phyloP scores from a whole-genome alignment of 2,888 invertebrate genomes.

The Incurvaria masculella region DNA sequence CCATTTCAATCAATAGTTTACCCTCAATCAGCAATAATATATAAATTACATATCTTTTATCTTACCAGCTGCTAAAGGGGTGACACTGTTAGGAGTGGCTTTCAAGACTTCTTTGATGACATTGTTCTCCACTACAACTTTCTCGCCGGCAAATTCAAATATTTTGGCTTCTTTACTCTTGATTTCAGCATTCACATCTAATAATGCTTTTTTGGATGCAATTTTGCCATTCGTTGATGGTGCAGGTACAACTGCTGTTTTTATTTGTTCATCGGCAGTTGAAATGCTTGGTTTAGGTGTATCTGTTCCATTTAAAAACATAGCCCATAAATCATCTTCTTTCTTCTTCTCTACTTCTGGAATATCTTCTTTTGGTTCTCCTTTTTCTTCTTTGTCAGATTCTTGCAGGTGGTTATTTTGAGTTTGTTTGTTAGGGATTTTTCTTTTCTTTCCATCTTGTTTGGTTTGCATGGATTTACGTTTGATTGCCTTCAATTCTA shows the following conservation, averaged over 20 bases:
- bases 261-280: background rate
- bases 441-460: slow-evolving; percentile 24
- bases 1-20: no score
- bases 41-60: background rate
- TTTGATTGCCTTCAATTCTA: slow-evolving; percentile 32
- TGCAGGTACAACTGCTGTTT: slow-evolving; percentile 27
- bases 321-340: slow-evolving; percentile 77
- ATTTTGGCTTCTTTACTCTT: slow-evolving; percentile 60
- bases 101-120: slow-evolving; percentile 41
- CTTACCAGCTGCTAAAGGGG: slow-evolving; percentile 27
- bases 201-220: slow-evolving; percentile 14
- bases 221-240: slow-evolving; percentile 15
- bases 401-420: background rate
- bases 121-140: slow-evolving; percentile 56
- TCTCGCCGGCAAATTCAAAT: slow-evolving; percentile 88
- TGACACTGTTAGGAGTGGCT: slow-evolving; percentile 24
- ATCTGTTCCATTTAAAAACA: slow-evolving; percentile 69
- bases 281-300: slow-evolving; percentile 22
- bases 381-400: slow-evolving; percentile 20
- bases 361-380: slow-evolving; percentile 25
- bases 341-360: slow-evolving; percentile 67
- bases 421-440: background rate
- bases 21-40: no score
- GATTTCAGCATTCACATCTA: slow-evolving; percentile 30
- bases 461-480: slow-evolving; percentile 26